Percentiles rank a stretch among this genome's conserved stretches.
These are phyloP conservation scores for Uropsilus gracilis DNA, from an alignment of 2,113 vertebrate species.

Conservation along the genomic window DNA sequence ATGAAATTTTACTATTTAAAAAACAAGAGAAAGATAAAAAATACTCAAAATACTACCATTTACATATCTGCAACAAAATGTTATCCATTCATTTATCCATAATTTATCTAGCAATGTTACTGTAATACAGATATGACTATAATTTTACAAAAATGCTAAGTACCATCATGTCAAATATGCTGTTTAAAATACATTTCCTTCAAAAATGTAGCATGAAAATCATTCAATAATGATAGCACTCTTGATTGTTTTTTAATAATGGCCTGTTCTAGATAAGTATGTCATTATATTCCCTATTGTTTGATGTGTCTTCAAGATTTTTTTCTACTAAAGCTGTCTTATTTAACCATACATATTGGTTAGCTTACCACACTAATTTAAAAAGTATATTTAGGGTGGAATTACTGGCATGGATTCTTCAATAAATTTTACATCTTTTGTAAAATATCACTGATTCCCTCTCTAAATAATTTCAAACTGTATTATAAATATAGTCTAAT, in stretches of 20 bases:
- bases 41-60: not conserved
- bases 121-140: not conserved
- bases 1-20: not conserved
- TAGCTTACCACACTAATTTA: too few species aligned
- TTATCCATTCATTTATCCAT: not conserved
- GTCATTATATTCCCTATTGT: not conserved
- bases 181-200: not conserved
- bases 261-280: too few species aligned
- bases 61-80: not conserved
- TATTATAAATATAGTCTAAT: not conserved
- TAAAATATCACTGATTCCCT: not conserved
- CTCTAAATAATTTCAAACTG: not conserved
- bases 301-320: not conserved
- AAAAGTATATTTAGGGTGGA: not conserved
- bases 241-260: not conserved
- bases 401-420: not conserved
- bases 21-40: slow-evolving; percentile 8
- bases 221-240: not conserved
- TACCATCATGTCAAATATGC: not conserved
- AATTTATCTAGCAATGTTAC: not conserved
- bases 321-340: not conserved
- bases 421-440: not conserved
- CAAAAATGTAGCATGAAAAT: not conserved
- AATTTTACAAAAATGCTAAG: not conserved
- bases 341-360: not conserved